A percentile compares a stretch with the other conserved stretches of the same genome.
Conservation (phyloP, 2,888 invertebrate species). For the Epistrophe eligans region DNA sequence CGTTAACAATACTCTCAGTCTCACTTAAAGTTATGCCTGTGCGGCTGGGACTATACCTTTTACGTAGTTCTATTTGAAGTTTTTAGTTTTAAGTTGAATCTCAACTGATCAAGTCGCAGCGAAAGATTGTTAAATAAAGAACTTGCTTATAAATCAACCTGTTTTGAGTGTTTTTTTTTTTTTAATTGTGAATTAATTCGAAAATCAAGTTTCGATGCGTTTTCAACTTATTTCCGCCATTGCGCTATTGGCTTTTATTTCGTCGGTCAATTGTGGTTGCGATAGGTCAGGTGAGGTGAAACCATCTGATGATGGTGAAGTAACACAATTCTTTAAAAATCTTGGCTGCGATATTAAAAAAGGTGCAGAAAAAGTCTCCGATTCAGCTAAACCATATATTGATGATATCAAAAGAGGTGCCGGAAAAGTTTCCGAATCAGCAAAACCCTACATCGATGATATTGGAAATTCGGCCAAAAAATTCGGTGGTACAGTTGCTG, state of each 20-base stretch:
- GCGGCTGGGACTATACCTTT: neutral
- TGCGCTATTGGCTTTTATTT: slow-evolving; percentile 20
- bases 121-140: neutral
- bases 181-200: neutral
- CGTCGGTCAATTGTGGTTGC: slow-evolving; percentile 57
- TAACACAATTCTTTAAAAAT: slow-evolving; percentile 80
- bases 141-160: neutral
- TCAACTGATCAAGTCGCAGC: slow-evolving; percentile 51
- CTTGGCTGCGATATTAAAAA: slow-evolving; percentile 80
- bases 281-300: slow-evolving; percentile 58
- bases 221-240: slow-evolving; percentile 38
- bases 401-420: slow-evolving; percentile 80
- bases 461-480: slow-evolving; percentile 81
- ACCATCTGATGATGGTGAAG: slow-evolving; percentile 78
- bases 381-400: slow-evolving; percentile 80
- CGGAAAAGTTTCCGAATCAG: slow-evolving; percentile 78
- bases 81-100: slow-evolving; percentile 53
- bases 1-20: neutral
- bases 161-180: neutral
- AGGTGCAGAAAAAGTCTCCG: slow-evolving; percentile 79
- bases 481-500: slow-evolving; percentile 78
- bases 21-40: neutral
- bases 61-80: slow-evolving; percentile 16
- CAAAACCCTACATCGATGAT: slow-evolving; percentile 80
- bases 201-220: slow-evolving; percentile 49